A percentile compares a stretch with the other conserved stretches of the same genome.
Evolutionary conservation across 2,113 vertebrate genomes (phyloP).

Genomic region (Geococcyx californianus): DNA sequence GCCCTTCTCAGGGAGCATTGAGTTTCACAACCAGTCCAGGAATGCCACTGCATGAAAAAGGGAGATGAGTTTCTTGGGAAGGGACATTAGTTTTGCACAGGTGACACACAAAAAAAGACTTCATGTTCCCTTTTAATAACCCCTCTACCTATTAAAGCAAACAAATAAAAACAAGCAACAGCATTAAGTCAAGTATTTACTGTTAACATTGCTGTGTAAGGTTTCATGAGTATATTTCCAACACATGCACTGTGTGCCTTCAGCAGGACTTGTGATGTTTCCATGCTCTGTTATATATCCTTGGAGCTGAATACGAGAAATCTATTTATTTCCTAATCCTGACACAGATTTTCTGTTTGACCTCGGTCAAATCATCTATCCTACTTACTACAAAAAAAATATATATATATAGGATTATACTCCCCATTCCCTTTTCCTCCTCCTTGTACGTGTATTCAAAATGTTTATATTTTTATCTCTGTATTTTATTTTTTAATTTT

Average conservation of each 20-base stretch:
- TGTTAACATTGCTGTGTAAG: accelerated
- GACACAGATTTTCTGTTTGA: not conserved
- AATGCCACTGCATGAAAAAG: not conserved
- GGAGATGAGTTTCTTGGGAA: constrained; percentile 38
- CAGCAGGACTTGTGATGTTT: not conserved
- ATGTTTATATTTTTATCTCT: not conserved
- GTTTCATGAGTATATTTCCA: not conserved
- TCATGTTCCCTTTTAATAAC: not conserved
- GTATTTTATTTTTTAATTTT: not conserved
- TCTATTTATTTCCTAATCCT: not conserved
- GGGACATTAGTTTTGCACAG: not conserved
- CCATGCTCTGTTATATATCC: too few relatives aligned
- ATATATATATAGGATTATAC: not conserved
- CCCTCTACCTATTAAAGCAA: not conserved
- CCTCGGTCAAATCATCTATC: not conserved
- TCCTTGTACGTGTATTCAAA: not conserved
- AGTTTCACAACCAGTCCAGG: not conserved
- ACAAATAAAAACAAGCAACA: not conserved
- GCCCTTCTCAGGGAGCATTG: not conserved
- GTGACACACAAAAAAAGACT: not conserved
- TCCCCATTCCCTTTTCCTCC: not conserved
- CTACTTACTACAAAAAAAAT: too few relatives aligned
- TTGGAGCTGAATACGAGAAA: too few relatives aligned
- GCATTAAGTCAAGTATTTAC: not conserved
- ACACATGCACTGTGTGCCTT: too few relatives aligned